Percentiles rank a stretch among this genome's conserved stretches.
Conservation (phyloP, 2,113 vertebrate genomes). For the Pachyramphus minor region DNA sequence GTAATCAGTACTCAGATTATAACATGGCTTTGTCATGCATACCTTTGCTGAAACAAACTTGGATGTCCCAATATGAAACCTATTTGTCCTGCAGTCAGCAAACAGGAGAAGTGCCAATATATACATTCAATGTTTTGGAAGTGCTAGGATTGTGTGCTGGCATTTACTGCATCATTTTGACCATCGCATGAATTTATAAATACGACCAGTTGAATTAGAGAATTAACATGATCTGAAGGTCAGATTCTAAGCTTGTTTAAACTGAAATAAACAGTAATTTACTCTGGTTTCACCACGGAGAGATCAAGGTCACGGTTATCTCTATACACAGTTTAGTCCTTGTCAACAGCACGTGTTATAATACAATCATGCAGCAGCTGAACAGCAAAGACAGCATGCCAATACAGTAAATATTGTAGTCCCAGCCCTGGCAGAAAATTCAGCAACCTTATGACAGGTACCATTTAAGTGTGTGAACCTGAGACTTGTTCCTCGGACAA, state of each 20-base stretch:
- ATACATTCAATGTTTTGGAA: neutral
- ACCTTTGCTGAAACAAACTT: constrained; percentile 42
- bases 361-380: neutral
- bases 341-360: neutral
- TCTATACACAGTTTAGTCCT: neutral
- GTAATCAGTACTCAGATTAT: constrained; percentile 40
- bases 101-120: constrained; percentile 26
- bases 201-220: neutral
- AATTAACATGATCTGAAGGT: neutral
- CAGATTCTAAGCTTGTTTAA: neutral
- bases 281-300: neutral
- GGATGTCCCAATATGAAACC: constrained; percentile 55
- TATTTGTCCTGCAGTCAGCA: constrained; percentile 48
- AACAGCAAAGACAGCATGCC: constrained; percentile 25
- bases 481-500: neutral
- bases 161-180: constrained; percentile 5
- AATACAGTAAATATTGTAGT: constrained; percentile 8
- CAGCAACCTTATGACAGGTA: constrained; percentile 7
- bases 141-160: neutral
- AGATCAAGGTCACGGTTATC: constrained; percentile 7
- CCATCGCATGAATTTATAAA: neutral
- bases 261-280: constrained; percentile 14
- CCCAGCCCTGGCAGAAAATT: neutral
- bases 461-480: neutral
- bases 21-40: constrained; percentile 46